phyloP scores from a whole-genome alignment of 2,113 vertebrate genomes.

The Sturnus vulgaris region DNA sequence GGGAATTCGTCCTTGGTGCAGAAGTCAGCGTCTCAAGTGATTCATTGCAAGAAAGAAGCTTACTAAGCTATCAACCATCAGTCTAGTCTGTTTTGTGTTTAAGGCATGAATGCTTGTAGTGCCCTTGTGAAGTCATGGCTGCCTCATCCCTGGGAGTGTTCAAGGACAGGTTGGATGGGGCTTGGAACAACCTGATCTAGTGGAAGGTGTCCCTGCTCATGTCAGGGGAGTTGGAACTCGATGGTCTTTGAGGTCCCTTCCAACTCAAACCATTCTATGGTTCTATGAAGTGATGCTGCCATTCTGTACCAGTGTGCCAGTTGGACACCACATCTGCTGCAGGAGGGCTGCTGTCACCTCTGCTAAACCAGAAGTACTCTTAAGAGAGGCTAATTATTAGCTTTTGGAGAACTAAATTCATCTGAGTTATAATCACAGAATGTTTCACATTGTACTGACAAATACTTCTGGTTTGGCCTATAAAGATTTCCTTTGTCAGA shows the following conservation, averaged over 20 bases:
- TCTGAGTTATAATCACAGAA: not conserved
- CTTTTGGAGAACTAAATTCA: not conserved
- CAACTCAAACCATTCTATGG: not conserved
- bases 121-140: not conserved
- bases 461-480: not conserved
- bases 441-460: not conserved
- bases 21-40: not conserved
- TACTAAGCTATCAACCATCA: not conserved
- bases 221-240: not conserved
- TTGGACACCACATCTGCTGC: not conserved
- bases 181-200: not conserved
- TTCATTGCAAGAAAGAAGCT: not conserved
- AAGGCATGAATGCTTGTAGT: not conserved
- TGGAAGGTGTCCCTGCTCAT: not conserved
- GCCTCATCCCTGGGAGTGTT: not conserved
- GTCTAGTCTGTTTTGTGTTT: not conserved
- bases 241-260: not conserved
- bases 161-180: not conserved
- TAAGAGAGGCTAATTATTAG: not conserved
- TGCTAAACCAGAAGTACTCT: not conserved
- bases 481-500: not conserved
- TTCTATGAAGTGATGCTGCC: not conserved
- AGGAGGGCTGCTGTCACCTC: not conserved
- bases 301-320: not conserved
- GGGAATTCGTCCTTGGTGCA: not conserved